phyloP scores from a whole-genome alignment of 1,140 invertebrate species.

The Gerris buenoi region DNA sequence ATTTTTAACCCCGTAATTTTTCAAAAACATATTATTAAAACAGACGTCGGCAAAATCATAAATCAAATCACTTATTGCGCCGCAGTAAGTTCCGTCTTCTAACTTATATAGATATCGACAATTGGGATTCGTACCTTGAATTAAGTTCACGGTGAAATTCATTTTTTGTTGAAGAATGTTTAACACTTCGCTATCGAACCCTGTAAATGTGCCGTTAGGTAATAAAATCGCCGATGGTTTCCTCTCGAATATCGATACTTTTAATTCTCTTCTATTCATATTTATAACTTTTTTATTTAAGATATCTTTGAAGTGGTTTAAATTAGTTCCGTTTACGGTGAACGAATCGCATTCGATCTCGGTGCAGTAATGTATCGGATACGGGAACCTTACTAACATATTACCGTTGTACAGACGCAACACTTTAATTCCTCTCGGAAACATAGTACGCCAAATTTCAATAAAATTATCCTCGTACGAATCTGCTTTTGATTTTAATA shows the following conservation, averaged over 20 bases:
- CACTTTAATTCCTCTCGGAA: not conserved
- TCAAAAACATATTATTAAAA: not conserved
- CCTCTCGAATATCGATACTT: not conserved
- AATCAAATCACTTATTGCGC: not conserved
- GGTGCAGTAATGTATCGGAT: not conserved
- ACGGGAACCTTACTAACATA: not conserved
- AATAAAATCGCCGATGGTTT: not conserved
- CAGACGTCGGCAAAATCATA: not conserved
- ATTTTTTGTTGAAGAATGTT: not conserved
- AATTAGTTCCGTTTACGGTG: not conserved
- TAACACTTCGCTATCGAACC: not conserved
- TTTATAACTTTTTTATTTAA: not conserved
- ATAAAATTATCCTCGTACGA: not conserved
- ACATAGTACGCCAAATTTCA: not conserved
- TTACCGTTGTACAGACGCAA: not conserved
- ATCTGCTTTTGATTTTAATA: not conserved
- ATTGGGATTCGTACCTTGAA: not conserved
- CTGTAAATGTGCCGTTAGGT: not conserved
- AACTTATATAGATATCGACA: not conserved
- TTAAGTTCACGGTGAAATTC: not conserved
- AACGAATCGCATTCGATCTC: not conserved
- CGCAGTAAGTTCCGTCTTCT: not conserved
- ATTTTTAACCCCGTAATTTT: not conserved
- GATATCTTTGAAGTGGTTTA: not conserved
- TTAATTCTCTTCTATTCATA: not conserved